phyloP scores from a whole-genome alignment of 2,113 vertebrate species.

The Cyprinodon brontotheroides region DNA sequence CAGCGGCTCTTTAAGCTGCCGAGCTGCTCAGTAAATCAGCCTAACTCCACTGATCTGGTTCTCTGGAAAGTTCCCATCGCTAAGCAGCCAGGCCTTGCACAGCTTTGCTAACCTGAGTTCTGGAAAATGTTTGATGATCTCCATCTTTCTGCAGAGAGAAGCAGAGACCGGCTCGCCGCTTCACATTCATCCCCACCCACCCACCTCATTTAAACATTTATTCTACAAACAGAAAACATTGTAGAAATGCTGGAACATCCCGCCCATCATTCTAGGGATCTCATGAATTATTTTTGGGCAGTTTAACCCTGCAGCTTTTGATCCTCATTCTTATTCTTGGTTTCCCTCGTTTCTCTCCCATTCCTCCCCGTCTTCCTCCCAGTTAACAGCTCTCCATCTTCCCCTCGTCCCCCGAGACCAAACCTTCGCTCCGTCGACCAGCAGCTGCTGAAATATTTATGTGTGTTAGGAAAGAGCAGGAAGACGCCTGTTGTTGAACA shows the following conservation, averaged over 20 bases:
- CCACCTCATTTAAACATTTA: no score
- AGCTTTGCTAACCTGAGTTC: not conserved
- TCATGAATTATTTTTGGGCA: not conserved
- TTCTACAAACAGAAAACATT: not conserved
- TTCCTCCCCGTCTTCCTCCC: not conserved
- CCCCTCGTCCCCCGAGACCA: not conserved
- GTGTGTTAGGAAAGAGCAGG: conserved; percentile 27
- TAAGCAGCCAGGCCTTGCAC: not conserved
- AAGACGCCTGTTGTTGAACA: conserved; percentile 39
- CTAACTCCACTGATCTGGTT: no score
- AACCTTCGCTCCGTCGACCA: conserved; percentile 24
- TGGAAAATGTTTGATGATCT: not conserved
- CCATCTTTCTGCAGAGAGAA: not conserved
- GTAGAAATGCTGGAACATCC: not conserved
- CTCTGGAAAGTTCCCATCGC: not conserved
- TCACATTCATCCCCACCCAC: no score
- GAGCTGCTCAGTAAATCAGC: no score
- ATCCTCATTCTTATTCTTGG: not conserved
- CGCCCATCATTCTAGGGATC: not conserved
- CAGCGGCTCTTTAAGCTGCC: no score
- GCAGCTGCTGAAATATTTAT: conserved; percentile 57
- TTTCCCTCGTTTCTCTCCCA: no score
- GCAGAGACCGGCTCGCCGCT: no score
- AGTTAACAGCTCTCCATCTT: not conserved
- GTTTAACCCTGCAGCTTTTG: not conserved